These are phyloP conservation scores for Phalacrocorax aristotelis DNA, from an alignment of 2,113 vertebrate species.

Conservation along the genomic window DNA sequence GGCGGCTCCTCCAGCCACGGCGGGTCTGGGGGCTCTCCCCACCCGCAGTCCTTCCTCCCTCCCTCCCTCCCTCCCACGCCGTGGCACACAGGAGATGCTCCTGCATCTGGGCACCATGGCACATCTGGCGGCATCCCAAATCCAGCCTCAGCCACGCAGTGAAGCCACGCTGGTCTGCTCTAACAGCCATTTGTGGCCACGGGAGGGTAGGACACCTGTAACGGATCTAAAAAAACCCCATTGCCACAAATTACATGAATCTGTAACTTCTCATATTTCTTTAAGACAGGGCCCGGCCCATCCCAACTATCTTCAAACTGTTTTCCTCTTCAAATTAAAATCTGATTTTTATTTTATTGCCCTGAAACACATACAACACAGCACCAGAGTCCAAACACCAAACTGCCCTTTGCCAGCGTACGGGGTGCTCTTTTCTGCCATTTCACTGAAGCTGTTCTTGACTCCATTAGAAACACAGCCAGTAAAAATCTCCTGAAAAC, in stretches of 20 bases:
- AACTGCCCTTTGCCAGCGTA: background rate
- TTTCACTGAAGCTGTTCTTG: background rate
- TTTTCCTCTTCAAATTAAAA: background rate
- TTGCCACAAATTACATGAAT: background rate
- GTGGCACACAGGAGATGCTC: background rate
- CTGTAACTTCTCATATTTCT: background rate
- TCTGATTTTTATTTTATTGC: no score
- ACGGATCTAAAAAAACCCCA: background rate
- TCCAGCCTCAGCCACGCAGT: rapidly evolving
- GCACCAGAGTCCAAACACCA: background rate
- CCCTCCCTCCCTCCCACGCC: no score
- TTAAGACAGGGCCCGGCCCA: background rate
- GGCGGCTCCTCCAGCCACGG: background rate
- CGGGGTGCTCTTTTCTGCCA: background rate
- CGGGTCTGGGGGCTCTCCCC: background rate
- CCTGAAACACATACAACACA: background rate
- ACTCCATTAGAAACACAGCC: background rate
- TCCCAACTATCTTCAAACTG: background rate
- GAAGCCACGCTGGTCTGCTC: background rate
- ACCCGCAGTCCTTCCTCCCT: no score
- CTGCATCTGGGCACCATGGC: rapidly evolving
- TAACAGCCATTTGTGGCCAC: background rate
- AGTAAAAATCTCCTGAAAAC: background rate
- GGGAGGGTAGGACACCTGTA: background rate
- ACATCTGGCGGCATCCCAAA: background rate